phyloP scores from a whole-genome alignment of 2,797 vertebrate genomes.

The Sebastiscus tertius region DNA sequence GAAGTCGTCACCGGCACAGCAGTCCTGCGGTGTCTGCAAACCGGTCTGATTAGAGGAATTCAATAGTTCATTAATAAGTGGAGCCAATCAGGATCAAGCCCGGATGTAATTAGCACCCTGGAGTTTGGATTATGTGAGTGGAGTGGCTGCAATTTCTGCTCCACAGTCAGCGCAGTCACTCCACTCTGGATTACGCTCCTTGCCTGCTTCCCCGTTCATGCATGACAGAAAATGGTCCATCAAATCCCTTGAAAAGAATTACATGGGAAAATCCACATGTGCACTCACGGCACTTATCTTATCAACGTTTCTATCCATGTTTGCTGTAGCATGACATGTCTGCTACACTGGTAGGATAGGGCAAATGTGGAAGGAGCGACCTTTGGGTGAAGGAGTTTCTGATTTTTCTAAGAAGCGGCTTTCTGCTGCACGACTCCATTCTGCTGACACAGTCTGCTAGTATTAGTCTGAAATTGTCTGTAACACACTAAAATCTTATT shows the following conservation, averaged over 20 bases:
- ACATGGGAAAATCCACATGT: not conserved
- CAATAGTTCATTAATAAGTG: constrained; percentile 21
- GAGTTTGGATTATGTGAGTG: constrained; percentile 9
- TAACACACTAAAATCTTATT: constrained; percentile 9
- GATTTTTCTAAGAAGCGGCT: not conserved
- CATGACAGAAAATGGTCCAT: not conserved
- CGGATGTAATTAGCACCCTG: not conserved
- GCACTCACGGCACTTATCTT: not conserved
- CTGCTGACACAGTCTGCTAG: not conserved
- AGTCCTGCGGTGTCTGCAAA: not conserved
- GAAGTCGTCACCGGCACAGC: not conserved
- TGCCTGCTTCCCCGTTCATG: not conserved
- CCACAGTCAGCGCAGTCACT: not conserved
- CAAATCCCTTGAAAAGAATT: not conserved
- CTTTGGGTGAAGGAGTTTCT: not conserved
- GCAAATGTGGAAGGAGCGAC: not conserved
- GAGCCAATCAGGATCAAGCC: constrained; percentile 10
- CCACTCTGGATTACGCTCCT: not conserved
- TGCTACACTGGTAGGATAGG: not conserved
- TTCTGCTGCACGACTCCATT: not conserved
- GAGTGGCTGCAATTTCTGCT: not conserved
- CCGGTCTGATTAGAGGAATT: constrained; percentile 17
- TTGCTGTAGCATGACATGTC: not conserved
- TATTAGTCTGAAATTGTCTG: not conserved
- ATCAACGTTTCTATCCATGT: not conserved